phyloP scores from a whole-genome alignment of 1,140 invertebrate genomes.

The Tigriopus japonicus region DNA sequence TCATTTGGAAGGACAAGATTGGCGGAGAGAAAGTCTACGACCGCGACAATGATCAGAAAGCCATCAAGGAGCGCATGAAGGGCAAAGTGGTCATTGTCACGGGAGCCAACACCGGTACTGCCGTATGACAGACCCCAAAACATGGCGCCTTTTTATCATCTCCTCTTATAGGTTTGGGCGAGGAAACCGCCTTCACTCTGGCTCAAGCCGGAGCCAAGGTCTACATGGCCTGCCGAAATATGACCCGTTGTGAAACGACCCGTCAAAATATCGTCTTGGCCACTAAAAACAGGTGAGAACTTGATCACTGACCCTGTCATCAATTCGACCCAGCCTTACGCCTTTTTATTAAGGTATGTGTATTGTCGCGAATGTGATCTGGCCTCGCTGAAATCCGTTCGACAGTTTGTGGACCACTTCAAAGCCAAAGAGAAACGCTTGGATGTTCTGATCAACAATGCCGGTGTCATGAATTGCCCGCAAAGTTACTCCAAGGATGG shows the following conservation, averaged over 20 bases:
- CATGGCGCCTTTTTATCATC: no score
- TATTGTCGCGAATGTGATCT: constrained; percentile 11
- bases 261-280: not conserved
- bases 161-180: not conserved
- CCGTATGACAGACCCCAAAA: no score
- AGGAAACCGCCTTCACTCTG: not conserved
- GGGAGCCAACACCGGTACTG: not conserved
- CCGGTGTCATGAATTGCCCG: not conserved
- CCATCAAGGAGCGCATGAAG: not conserved
- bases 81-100: not conserved
- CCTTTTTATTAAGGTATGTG: not conserved
- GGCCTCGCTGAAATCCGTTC: not conserved
- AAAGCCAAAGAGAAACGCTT: not conserved
- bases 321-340: not conserved
- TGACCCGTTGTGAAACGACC: constrained; percentile 2
- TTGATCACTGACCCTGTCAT: not conserved
- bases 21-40: not conserved
- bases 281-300: constrained; percentile 1
- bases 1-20: not conserved
- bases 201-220: not conserved
- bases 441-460: constrained; percentile 4
- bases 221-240: constrained; percentile 1
- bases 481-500: not conserved
- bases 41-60: not conserved
- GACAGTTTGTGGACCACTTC: not conserved